A percentile compares a stretch with the other conserved stretches of the same genome.
phyloP scores from a whole-genome alignment of 1,140 invertebrate species.

The Prorops nasuta region DNA sequence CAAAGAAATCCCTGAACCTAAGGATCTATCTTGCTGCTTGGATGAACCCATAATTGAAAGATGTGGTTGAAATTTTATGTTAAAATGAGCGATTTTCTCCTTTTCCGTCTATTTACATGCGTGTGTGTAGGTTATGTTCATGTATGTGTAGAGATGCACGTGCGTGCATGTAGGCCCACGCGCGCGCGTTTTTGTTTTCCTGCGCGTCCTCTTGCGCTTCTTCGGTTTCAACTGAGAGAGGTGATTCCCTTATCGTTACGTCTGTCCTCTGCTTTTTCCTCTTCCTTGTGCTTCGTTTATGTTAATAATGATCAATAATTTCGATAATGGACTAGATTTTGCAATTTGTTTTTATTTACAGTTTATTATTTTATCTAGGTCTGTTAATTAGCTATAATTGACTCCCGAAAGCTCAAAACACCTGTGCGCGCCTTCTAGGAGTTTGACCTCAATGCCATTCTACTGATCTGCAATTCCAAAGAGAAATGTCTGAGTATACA shows the following conservation, averaged over 20 bases:
- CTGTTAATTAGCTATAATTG: no score
- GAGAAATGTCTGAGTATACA: neutral
- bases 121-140: no score
- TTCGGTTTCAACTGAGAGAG: slow-evolving; percentile 4
- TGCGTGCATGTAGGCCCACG: no score
- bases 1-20: slow-evolving; percentile 56
- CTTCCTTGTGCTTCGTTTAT: no score
- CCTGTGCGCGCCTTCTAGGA: slow-evolving; percentile 18
- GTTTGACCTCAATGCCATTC: slow-evolving; percentile 29
- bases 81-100: no score
- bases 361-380: slow-evolving; percentile 7
- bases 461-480: slow-evolving; percentile 29
- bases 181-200: neutral
- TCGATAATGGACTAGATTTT: slow-evolving; percentile 3
- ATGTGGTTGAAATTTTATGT: slow-evolving; percentile 4
- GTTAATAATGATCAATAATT: slow-evolving; percentile 1
- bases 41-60: slow-evolving; percentile 47
- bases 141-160: no score
- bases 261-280: neutral
- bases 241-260: neutral
- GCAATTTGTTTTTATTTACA: neutral
- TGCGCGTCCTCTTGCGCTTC: slow-evolving; percentile 8
- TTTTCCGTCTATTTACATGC: no score
- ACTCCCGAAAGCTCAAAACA: slow-evolving; percentile 10
- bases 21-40: slow-evolving; percentile 52